These are phyloP conservation scores for Sebastes kiyomatsui DNA, from an alignment of 2,797 vertebrate genomes.

Conservation along the genomic window DNA sequence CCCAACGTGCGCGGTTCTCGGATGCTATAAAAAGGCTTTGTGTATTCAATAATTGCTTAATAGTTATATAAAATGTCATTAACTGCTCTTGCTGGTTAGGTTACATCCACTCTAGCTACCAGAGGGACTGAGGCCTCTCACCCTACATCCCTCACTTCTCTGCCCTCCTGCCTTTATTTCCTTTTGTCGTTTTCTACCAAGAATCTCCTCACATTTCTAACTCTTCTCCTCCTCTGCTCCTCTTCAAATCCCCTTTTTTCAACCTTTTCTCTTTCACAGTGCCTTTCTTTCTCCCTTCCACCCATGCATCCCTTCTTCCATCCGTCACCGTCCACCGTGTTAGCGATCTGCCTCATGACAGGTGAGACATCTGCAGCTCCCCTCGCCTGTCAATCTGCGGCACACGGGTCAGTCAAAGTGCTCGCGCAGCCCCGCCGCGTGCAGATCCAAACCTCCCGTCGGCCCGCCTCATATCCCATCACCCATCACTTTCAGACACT, in stretches of 20 bases:
- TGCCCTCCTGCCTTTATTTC: constrained; percentile 20
- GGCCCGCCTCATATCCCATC: constrained; percentile 13
- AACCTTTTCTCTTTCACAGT: background rate
- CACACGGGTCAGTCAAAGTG: constrained; percentile 32
- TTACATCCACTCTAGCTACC: constrained; percentile 69
- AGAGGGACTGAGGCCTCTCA: constrained; percentile 43
- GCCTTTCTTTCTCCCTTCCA: constrained; percentile 4
- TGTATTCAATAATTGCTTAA: constrained; percentile 89
- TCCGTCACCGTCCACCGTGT: constrained; percentile 37
- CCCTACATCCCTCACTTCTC: constrained; percentile 23
- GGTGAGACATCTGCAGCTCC: constrained; percentile 41
- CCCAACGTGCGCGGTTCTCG: constrained; percentile 70
- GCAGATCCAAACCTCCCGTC: constrained; percentile 17
- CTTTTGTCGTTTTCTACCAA: constrained; percentile 20
- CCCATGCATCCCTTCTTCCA: constrained; percentile 25
- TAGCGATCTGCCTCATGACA: constrained; percentile 54
- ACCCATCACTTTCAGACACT: constrained; percentile 34
- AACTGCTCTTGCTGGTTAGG: constrained; percentile 77
- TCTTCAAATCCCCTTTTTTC: background rate
- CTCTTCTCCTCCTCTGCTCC: background rate
- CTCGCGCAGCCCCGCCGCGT: background rate
- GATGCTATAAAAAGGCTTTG: constrained; percentile 89
- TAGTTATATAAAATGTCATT: constrained; percentile 84
- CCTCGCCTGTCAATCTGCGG: constrained; percentile 49
- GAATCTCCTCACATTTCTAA: constrained; percentile 18